Conservation (phyloP, 2,113 vertebrate species). For the Martes martes region DNA sequence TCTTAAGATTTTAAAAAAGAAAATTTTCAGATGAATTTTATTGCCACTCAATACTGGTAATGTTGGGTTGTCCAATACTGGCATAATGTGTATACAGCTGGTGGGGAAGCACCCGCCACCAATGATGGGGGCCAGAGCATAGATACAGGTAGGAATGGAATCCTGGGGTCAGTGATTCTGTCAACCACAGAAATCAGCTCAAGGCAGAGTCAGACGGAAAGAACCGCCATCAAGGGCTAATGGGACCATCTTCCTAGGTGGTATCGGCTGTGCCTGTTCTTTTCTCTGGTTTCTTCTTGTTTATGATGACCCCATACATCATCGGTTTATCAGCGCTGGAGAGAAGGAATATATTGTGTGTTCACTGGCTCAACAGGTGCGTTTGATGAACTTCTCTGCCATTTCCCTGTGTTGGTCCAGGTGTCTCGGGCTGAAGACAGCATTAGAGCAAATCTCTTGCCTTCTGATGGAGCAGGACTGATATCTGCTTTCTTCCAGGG, state of each 20-base stretch:
- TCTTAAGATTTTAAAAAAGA: background rate
- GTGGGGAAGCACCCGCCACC: background rate
- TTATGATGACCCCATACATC: slow-evolving; percentile 41
- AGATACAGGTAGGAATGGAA: background rate
- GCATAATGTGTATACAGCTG: background rate
- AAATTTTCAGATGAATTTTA: background rate
- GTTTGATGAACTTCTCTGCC: background rate
- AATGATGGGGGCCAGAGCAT: too few species aligned
- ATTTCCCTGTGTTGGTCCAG: background rate
- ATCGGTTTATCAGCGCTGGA: slow-evolving; percentile 47
- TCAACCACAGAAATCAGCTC: background rate
- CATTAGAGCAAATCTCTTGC: background rate
- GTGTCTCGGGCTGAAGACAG: too few species aligned
- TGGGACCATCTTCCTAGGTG: slow-evolving; percentile 27
- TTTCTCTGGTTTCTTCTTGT: slow-evolving; percentile 59
- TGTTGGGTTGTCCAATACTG: background rate
- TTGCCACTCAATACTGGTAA: background rate
- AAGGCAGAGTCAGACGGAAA: background rate
- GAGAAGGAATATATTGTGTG: slow-evolving; percentile 53
- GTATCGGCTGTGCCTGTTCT: slow-evolving; percentile 47
- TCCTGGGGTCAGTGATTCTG: background rate
- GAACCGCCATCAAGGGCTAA: background rate
- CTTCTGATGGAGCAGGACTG: background rate
- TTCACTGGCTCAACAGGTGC: slow-evolving; percentile 61
- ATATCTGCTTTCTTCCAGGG: slow-evolving; percentile 76